Evolutionary conservation across 1,140 invertebrate genomes (phyloP), one percentile per base, ranked within the genome.

Genomic region (Drosophila willistoni): DNA sequence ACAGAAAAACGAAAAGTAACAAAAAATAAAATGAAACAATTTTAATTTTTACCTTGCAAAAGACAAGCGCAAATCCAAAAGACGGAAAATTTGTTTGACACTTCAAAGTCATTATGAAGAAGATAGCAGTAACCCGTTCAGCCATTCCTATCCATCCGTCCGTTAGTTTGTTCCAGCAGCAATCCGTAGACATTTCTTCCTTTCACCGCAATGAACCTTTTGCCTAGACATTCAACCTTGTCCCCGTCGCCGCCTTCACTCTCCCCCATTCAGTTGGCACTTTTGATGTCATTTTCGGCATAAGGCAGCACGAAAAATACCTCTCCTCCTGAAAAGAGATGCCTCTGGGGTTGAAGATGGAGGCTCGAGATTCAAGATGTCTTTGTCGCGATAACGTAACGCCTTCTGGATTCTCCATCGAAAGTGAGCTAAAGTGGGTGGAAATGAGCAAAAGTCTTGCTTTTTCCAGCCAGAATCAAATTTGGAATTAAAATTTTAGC

Each of bases 401-500:
- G 72, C 36, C 65, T 59, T 83, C 83, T 77, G 72, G 64, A 76
- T 82, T 76, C 76, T 72, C 72, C 86, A 77, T 68, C 76, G 69
- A 51, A 19, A 51, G 77, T 75, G 77, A 81, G 73, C 70, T 89
- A 77, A 84, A 84, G 71, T 65, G 72, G 57, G 65, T 64, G 77
- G 71, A 90, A 90, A 90, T 90, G 77, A 90, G 69, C 69, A 86
- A 80, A 90, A 77, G 68, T 69, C 34, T 59, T 71, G 65, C 7
- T 51, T 51, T 51, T 51, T 51, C 17, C 17, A 51, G 60, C 68
- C 44, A 41, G 62, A 63, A 76, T 86, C 72, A 73, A 83, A 83
- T 89, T 84, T 85, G 72, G 79, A 91, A 91, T 91, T 91, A 89
- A 79, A 91, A 91, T 86, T 85, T 90, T 82, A 71, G 57, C 82